These are phyloP conservation scores for Folsomia manolachei DNA, from an alignment of 2,888 invertebrate genomes.

Conservation along the genomic window DNA sequence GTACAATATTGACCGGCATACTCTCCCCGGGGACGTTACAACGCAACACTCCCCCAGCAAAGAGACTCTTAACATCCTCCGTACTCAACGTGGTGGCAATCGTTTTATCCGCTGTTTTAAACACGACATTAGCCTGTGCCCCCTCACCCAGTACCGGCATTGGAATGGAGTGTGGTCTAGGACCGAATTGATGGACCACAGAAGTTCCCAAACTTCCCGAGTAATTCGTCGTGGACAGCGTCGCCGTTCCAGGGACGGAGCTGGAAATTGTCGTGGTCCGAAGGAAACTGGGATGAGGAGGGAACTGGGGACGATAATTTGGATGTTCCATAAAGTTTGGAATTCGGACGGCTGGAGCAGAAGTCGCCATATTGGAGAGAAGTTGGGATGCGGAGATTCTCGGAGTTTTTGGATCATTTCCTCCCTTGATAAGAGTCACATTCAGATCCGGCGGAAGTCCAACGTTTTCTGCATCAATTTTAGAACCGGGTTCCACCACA, in stretches of 20 bases:
- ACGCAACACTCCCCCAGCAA: conserved; percentile 8
- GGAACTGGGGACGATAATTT: too few relatives aligned
- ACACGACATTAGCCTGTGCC: conserved; percentile 13
- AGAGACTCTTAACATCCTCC: not conserved
- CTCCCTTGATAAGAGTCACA: not conserved
- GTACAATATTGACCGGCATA: not conserved
- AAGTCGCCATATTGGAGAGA: not conserved
- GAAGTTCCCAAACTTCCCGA: not conserved
- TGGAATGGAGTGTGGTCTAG: not conserved
- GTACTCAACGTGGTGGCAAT: not conserved
- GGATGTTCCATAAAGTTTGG: too few relatives aligned
- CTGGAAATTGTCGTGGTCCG: too few relatives aligned
- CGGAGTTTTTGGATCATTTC: not conserved
- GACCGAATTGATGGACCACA: too few relatives aligned
- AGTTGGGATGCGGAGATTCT: not conserved
- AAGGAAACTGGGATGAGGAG: too few relatives aligned
- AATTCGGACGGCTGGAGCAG: not conserved
- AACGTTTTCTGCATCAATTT: not conserved
- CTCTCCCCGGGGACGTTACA: conserved; percentile 12
- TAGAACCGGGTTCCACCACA: not conserved
- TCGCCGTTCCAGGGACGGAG: not conserved
- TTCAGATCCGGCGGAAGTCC: not conserved
- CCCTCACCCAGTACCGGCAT: conserved; percentile 7
- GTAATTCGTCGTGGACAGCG: not conserved
- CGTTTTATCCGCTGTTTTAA: conserved; percentile 12